Percentiles rank a stretch among this genome's conserved stretches.
Conservation (phyloP, 2,888 invertebrate genomes). For the Proisotoma minuta region DNA sequence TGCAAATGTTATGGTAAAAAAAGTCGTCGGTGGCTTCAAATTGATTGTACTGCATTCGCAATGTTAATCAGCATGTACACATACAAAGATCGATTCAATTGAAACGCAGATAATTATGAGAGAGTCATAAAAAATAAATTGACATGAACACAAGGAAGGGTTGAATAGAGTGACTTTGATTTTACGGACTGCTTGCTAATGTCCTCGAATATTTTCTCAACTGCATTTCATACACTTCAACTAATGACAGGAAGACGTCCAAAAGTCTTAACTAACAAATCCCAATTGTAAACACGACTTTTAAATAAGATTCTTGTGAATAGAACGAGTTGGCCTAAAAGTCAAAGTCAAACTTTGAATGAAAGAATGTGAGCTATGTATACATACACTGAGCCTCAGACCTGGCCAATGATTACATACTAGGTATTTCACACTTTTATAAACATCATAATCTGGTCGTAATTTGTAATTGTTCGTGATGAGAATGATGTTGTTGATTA, state of each 20-base stretch:
- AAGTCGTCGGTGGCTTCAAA: not conserved
- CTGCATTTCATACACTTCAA: too few relatives aligned
- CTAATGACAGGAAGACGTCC: too few relatives aligned
- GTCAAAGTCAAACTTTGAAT: not conserved
- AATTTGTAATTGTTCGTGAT: not conserved
- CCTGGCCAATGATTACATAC: too few relatives aligned
- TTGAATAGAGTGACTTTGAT: not conserved
- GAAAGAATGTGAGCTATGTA: too few relatives aligned
- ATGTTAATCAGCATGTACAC: not conserved
- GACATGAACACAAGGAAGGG: not conserved
- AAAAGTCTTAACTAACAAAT: too few relatives aligned
- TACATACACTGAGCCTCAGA: too few relatives aligned
- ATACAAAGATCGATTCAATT: slow-evolving; percentile 12
- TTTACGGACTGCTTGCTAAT: not conserved
- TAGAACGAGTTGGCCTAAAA: not conserved
- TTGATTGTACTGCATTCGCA: not conserved
- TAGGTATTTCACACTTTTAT: not conserved
- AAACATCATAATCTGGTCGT: not conserved
- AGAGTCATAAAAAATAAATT: slow-evolving; percentile 6
- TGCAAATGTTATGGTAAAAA: too few relatives aligned
- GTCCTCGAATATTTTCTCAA: too few relatives aligned
- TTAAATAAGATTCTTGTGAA: not conserved
- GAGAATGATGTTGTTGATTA: not conserved
- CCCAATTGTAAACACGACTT: not conserved
- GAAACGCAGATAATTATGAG: slow-evolving; percentile 8